Evolutionary conservation across 1,140 invertebrate species (phyloP).

Genomic region (Procambarus virginalis): DNA sequence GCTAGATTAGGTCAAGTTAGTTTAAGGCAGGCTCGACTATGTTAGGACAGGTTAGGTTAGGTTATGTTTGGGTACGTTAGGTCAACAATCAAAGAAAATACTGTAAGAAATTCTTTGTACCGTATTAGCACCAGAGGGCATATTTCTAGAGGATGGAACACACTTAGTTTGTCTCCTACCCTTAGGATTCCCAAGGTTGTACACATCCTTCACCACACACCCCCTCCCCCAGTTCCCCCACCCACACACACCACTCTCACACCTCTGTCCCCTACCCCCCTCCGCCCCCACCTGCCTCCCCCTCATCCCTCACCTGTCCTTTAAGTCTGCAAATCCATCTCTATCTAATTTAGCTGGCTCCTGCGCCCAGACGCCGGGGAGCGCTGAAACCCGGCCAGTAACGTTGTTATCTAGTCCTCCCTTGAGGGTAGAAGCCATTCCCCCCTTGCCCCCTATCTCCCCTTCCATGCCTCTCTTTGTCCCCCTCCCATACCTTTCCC

Average conservation of each 20-base stretch:
- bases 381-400: neutral
- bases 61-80: no score
- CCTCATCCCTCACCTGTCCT: conserved; percentile 8
- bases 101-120: no score
- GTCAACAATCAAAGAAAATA: no score
- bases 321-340: conserved; percentile 42
- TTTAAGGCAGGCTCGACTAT: no score
- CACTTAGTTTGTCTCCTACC: no score
- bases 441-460: neutral
- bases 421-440: neutral
- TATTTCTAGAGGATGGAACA: no score
- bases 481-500: neutral
- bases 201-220: no score
- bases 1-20: no score
- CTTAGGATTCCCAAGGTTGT: no score
- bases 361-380: neutral
- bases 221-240: no score
- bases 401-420: conserved; percentile 6
- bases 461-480: neutral
- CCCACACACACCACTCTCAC: neutral
- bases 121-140: no score
- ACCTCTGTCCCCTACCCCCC: neutral
- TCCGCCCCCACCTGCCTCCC: neutral
- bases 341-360: conserved; percentile 47
- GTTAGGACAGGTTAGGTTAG: no score